A percentile compares a stretch with the other conserved stretches of the same genome.
Conservation (phyloP, 64 coral and sea anemone genomes). For the Pocillopora damicornis region DNA sequence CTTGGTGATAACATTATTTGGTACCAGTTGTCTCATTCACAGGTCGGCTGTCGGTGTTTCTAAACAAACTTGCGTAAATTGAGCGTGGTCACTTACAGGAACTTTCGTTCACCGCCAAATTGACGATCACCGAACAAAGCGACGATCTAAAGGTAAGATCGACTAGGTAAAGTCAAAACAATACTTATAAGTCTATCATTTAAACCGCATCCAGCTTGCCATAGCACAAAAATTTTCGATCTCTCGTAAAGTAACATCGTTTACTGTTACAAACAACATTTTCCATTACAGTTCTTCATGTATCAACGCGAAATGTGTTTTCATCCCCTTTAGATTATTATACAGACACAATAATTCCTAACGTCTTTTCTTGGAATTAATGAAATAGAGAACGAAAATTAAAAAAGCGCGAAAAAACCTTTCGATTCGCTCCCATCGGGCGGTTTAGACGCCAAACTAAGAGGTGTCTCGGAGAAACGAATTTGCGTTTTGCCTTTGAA, state of each 20-base stretch:
- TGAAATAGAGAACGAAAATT: neutral
- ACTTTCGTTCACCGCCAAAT: conserved; percentile 6
- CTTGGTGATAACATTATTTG: conserved; percentile 45
- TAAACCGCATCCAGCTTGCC: neutral
- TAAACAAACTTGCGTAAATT: conserved; percentile 47
- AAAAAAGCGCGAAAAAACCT: neutral
- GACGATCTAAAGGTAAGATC: conserved; percentile 9
- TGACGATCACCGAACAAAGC: neutral
- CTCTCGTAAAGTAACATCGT: neutral
- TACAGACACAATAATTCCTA: neutral
- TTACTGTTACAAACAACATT: neutral
- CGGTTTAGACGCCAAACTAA: conserved; percentile 12
- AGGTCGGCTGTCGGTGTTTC: neutral
- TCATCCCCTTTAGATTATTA: neutral
- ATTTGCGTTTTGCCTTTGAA: conserved; percentile 12
- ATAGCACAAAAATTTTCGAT: neutral
- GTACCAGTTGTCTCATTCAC: conserved; percentile 45
- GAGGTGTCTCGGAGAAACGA: neutral
- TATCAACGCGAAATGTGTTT: neutral
- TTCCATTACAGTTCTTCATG: neutral
- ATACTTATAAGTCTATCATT: neutral
- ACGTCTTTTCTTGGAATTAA: neutral
- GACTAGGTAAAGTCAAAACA: neutral
- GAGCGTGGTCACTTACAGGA: neutral
- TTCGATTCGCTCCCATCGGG: conserved; percentile 7